Evolutionary conservation across 2,797 vertebrate species (phyloP).

Genomic region (Cossypha caffra): DNA sequence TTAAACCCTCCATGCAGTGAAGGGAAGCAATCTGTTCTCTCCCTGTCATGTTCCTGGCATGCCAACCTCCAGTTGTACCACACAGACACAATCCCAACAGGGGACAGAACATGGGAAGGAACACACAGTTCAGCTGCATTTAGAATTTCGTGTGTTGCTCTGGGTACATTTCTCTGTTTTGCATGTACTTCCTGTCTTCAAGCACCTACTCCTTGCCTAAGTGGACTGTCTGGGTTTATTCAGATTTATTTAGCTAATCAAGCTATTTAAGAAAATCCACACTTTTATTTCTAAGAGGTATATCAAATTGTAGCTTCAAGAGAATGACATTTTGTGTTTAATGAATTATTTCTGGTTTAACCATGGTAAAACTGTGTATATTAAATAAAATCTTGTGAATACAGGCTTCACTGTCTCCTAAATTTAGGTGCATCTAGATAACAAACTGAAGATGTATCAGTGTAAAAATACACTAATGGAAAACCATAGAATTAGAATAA

Average conservation of each 20-base stretch:
- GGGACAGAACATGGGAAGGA: accelerated
- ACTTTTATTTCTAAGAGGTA: neutral
- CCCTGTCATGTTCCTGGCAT: neutral
- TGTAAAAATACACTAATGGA: neutral
- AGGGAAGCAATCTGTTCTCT: constrained; percentile 11
- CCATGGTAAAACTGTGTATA: accelerated
- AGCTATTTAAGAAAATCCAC: neutral
- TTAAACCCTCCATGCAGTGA: neutral
- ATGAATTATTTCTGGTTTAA: neutral
- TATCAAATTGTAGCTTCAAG: neutral
- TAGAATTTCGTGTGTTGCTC: accelerated
- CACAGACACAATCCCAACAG: accelerated
- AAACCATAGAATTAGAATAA: neutral
- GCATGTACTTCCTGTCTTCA: neutral
- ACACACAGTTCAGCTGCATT: neutral
- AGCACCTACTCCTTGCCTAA: neutral
- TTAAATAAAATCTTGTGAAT: neutral
- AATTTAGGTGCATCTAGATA: neutral
- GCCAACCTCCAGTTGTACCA: neutral
- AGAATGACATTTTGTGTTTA: neutral
- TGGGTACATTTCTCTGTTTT: accelerated
- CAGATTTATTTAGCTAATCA: neutral
- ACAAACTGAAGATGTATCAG: neutral
- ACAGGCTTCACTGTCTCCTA: neutral
- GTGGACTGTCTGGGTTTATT: neutral